Conservation (phyloP, 2,888 invertebrate species). For the Nipponacmea schrenckii region DNA sequence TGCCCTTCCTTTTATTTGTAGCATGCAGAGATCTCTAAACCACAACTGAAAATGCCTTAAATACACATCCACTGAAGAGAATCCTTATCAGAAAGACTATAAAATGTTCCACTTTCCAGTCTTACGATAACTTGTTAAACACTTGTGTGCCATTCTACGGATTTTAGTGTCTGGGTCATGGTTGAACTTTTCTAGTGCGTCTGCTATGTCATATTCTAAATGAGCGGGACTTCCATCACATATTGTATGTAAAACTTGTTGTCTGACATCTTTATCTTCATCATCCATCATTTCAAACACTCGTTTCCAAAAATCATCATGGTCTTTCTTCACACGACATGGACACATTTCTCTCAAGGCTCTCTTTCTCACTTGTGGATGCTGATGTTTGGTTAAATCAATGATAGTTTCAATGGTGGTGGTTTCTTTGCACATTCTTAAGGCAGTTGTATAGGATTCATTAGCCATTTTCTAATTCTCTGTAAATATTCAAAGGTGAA, state of each 20-base stretch:
- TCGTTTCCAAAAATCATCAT: conserved; percentile 61
- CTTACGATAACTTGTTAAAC: conserved; percentile 54
- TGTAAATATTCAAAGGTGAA: no score
- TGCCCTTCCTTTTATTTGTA: no score
- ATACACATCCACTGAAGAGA: no score
- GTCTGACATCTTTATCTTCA: conserved; percentile 54
- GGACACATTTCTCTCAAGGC: conserved; percentile 66
- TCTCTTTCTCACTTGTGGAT: conserved; percentile 57
- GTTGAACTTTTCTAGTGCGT: conserved; percentile 61
- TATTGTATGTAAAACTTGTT: conserved; percentile 63
- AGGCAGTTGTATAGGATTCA: conserved; percentile 30
- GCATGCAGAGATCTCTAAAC: no score
- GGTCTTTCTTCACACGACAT: conserved; percentile 62
- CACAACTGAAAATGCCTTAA: no score
- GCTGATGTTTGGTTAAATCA: conserved; percentile 55
- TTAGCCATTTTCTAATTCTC: neutral
- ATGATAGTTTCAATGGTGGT: conserved; percentile 61
- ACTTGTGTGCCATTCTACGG: conserved; percentile 61
- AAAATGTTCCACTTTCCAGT: conserved; percentile 66
- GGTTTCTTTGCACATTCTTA: conserved; percentile 55
- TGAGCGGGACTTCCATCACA: conserved; percentile 65
- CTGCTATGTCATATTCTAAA: conserved; percentile 58
- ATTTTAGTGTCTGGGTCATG: conserved; percentile 57
- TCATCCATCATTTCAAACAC: conserved; percentile 62
- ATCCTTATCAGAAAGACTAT: conserved; percentile 25